phyloP scores from a whole-genome alignment of 2,797 vertebrate species.

The Sarcoramphus papa region DNA sequence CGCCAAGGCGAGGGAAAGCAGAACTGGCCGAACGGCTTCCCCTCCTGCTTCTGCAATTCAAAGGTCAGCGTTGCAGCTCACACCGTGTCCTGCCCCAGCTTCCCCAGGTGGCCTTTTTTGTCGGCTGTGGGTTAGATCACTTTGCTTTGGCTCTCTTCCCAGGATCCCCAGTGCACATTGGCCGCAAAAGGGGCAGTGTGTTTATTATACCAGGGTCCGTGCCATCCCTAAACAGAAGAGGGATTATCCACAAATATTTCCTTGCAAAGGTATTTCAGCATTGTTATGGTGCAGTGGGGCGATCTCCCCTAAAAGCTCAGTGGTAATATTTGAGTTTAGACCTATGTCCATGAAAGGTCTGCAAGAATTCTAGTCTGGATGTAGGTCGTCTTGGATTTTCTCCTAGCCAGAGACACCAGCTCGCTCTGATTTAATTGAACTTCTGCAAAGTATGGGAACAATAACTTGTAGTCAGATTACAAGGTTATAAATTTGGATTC shows the following conservation, averaged over 20 bases:
- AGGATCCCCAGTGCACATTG: not conserved
- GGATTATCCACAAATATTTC: not conserved
- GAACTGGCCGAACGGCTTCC: not conserved
- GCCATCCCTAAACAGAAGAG: not conserved
- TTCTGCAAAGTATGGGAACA: not conserved
- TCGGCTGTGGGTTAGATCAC: not conserved
- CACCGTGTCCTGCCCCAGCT: not conserved
- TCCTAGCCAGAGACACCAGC: not conserved
- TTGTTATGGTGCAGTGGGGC: not conserved
- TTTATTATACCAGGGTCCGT: not conserved
- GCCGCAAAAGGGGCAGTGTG: not conserved
- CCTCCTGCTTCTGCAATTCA: not conserved
- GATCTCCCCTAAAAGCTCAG: not conserved
- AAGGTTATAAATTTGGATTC: not conserved
- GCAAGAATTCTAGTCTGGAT: not conserved
- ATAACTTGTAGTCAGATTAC: not conserved
- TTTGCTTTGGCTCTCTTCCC: not conserved
- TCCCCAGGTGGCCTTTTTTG: not conserved
- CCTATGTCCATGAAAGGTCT: not conserved
- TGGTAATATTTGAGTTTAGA: not conserved
- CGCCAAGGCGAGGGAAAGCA: not conserved
- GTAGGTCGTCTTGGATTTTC: not conserved
- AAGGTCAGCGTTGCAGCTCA: not conserved
- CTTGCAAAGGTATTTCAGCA: not conserved
- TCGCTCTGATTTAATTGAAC: not conserved